Base-by-base conservation (phyloP, 35 echinoderm and acorn worm species). In the Acanthaster planci region DNA sequence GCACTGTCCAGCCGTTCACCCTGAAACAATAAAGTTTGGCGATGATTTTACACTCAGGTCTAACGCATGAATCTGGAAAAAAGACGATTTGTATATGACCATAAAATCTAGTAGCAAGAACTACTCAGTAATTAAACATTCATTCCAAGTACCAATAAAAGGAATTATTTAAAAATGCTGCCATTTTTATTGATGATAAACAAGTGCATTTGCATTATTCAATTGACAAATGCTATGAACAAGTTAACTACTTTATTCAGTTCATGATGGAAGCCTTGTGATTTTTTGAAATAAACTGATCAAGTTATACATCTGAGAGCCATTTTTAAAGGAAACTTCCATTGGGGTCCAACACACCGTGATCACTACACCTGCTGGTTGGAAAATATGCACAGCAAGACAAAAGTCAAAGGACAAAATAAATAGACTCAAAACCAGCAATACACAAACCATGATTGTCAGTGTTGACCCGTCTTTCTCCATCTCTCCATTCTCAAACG, bases 1-100 rank as follows among this genome's bases (percentile, higher is more conserved):
- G 80, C 80, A 53, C 17, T 37, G 54, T 83, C n/a, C 14, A 83
- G 26, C 6, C 37, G 32, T 7, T 59, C 30, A 38, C 80, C 80
- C 80, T 83, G 21, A 0, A 81, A 80, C 18, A 47, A 26, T 29
- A 57, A 0, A 57, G 10, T 57, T 19, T 57, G 23, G 17, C 55
- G 23, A 57, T 57, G 23, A 57, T 19, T 57, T 2, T 3, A 57
- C 16, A 0, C 27, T 1, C 34, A 12, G 14, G 21, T 22, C 8
- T 34, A 19, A 68, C 9, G 29, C 60, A 68, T 14, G 19, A 68
- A 68, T 5, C 22, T 23, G 34, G 32, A 4, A 22, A 32, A 22
- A 8, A n/a, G 32, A 34, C 9, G 7, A 68, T 68, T 68, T 34
- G 12, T 5, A 23, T 68, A 35, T 34, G 9, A 31, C 7, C 60